A percentile compares a stretch with the other conserved stretches of the same genome.
phyloP scores from a whole-genome alignment of 2,888 invertebrate species.

The Hirtodrosophila cameraria region DNA sequence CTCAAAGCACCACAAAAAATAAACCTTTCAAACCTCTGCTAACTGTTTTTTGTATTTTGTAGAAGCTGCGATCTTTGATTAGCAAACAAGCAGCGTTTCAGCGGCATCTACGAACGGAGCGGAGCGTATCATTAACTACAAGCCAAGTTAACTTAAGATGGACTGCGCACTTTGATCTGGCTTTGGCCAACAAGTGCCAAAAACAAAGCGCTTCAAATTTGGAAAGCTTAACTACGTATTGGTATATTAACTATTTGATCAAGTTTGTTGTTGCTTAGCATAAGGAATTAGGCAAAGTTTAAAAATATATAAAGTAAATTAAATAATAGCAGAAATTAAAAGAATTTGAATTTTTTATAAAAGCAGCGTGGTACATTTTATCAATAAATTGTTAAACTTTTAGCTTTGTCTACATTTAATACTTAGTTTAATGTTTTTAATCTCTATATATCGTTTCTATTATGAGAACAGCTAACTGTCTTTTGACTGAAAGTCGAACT shows the following conservation, averaged over 20 bases:
- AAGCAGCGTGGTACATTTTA: too few species aligned
- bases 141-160: constrained; percentile 27
- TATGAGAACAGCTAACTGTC: too few species aligned
- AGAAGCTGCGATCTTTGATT: constrained; percentile 72
- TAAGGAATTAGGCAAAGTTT: too few species aligned
- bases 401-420: too few species aligned
- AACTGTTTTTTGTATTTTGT: constrained; percentile 72
- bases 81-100: constrained; percentile 73
- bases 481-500: too few species aligned
- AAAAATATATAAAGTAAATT: too few species aligned
- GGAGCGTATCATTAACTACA: constrained; percentile 67
- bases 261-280: not conserved
- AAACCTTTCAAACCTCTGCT: constrained; percentile 42
- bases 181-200: constrained; percentile 47
- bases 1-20: constrained; percentile 41
- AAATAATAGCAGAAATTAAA: too few species aligned
- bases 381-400: too few species aligned
- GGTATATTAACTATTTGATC: not conserved
- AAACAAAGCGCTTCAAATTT: constrained; percentile 33
- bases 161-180: constrained; percentile 59
- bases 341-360: too few species aligned
- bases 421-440: too few species aligned
- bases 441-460: too few species aligned
- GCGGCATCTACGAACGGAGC: constrained; percentile 44
- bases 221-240: not conserved